These are phyloP conservation scores for Ammodytes dubius DNA, from an alignment of 2,113 vertebrate genomes.

Conservation along the genomic window DNA sequence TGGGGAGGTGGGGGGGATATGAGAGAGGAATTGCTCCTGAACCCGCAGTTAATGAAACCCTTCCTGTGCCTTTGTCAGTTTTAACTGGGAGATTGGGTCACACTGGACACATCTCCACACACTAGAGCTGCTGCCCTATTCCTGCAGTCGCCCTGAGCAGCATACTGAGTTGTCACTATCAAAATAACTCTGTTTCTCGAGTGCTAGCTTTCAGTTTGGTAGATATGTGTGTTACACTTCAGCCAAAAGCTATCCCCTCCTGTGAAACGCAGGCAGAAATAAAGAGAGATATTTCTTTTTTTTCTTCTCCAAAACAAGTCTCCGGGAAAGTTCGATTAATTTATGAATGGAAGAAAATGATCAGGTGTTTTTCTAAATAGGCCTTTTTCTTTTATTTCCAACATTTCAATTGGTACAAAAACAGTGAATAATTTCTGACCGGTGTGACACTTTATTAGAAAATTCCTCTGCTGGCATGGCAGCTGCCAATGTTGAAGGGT, in stretches of 20 bases:
- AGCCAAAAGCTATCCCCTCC: slow-evolving; percentile 56
- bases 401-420: slow-evolving; percentile 56
- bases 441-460: slow-evolving; percentile 50
- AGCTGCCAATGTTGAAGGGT: slow-evolving; percentile 62
- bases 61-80: slow-evolving; percentile 82
- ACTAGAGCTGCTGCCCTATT: slow-evolving; percentile 58
- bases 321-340: slow-evolving; percentile 37
- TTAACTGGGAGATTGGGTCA: slow-evolving; percentile 74
- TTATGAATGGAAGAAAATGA: slow-evolving; percentile 29
- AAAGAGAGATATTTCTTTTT: not conserved
- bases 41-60: slow-evolving; percentile 82
- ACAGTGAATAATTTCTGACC: slow-evolving; percentile 41
- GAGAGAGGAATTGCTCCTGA: slow-evolving; percentile 68
- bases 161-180: slow-evolving; percentile 71
- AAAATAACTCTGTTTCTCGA: slow-evolving; percentile 57
- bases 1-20: slow-evolving; percentile 49
- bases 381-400: slow-evolving; percentile 23
- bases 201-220: slow-evolving; percentile 55
- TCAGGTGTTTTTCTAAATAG: slow-evolving; percentile 33
- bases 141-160: slow-evolving; percentile 64
- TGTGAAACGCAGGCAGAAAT: slow-evolving; percentile 56
- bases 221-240: slow-evolving; percentile 67
- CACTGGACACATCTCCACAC: slow-evolving; percentile 8
- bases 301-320: slow-evolving; percentile 24
- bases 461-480: slow-evolving; percentile 62